Evolutionary conservation across 2,888 invertebrate species (phyloP), one percentile per base, ranked within the genome.

Genomic region (Rhagonycha lutea): DNA sequence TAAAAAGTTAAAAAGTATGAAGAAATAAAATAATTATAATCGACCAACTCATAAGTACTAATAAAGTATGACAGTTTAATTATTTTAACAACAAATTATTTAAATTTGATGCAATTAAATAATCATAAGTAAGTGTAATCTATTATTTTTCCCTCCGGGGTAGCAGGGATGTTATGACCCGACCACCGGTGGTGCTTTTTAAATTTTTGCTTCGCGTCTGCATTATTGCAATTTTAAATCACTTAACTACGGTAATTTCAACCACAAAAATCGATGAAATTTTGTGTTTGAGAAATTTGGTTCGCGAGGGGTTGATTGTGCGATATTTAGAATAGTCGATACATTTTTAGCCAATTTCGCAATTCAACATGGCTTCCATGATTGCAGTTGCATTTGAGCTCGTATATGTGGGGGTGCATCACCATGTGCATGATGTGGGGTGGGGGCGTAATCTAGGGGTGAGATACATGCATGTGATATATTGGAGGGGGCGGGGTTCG

Each of bases 321-420:
- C 9, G 8, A 24, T 26, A 65, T 65, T 65, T 65, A 65, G 63
- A 65, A 65, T 65, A 24, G 68, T 61, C 47, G 73, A 32, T 73
- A 74, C 77, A 80, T 81, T 83, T 84, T 84, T 84, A 83, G 82
- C 81, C 80, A 82, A 83, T 83, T 83, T 79, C 83, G 82, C 82
- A 83, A 84, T 85, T 83, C 84, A 84, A 84, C 84, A 85, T 86
- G 85, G 85, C 83, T 81, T 80, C 79, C 80, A 82, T 83, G 81
- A 75, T 77, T 76, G 76, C 73, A 79, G 77, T 79, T 80, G 80
- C 79, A 80, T 80, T 78, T 76, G 77, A 77, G 78, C 80, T 76
- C 79, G 80, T 80, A 79, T 79, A 79, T 81, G 83, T 79, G 80
- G 80, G 80, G 81, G 83, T 79, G 82, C 81, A 82, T 80, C 80